Percentiles rank a stretch among this genome's conserved stretches.
Evolutionary conservation across 1,140 invertebrate genomes (phyloP).

Genomic region (Rhagoletis pomonella): DNA sequence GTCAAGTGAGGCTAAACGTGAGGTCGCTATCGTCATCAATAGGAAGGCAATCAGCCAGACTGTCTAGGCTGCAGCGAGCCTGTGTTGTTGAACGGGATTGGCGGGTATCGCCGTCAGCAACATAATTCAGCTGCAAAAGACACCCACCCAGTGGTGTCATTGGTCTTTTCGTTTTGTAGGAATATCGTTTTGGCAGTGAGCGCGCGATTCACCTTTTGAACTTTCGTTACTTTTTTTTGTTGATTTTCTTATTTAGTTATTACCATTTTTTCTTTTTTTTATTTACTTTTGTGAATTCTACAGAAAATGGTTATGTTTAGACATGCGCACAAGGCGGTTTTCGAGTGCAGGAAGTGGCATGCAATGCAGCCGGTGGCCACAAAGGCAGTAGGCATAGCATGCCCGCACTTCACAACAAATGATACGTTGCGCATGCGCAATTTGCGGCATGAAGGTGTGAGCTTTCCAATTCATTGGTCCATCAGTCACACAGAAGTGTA

Average conservation of each 20-base stretch:
- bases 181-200: not conserved
- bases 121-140: conserved; percentile 9
- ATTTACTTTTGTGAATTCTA: too few relatives aligned
- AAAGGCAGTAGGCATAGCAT: not conserved
- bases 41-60: not conserved
- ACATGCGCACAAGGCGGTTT: not conserved
- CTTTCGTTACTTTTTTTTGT: not conserved
- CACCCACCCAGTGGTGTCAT: not conserved
- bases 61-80: not conserved
- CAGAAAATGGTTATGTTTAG: too few relatives aligned
- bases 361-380: not conserved
- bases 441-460: not conserved
- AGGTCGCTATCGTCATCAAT: not conserved
- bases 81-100: not conserved
- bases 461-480: not conserved
- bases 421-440: not conserved
- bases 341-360: not conserved
- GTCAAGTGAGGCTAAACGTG: conserved; percentile 51
- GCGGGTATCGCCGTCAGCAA: conserved; percentile 14
- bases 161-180: not conserved
- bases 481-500: not conserved
- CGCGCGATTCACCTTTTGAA: conserved; percentile 33
- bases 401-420: too few relatives aligned
- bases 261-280: too few relatives aligned
- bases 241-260: not conserved